Evolutionary conservation across 2,888 invertebrate genomes (phyloP).

Genomic region (Adineta ricciae): DNA sequence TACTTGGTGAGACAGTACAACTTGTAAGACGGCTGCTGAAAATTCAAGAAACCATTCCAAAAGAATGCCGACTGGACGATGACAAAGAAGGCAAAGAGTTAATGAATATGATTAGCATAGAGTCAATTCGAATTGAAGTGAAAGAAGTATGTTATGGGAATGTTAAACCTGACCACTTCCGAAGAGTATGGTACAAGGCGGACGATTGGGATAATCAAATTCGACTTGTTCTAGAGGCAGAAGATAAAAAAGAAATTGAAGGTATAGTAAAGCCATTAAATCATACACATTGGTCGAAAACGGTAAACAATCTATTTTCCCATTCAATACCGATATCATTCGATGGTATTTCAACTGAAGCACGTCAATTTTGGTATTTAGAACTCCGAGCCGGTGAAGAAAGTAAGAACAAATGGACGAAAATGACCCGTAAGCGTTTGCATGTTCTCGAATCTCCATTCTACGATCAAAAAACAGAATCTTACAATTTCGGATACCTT

Average conservation of each 20-base stretch:
- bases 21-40: neutral
- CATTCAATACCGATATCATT: neutral
- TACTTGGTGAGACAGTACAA: neutral
- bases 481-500: neutral
- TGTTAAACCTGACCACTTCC: neutral
- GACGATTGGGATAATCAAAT: neutral
- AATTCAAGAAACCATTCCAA: neutral
- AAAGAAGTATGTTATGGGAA: neutral
- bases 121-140: neutral
- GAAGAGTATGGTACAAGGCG: too few relatives aligned
- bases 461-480: neutral
- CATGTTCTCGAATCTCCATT: neutral
- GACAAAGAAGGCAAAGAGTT: neutral
- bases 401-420: neutral
- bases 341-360: neutral
- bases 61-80: neutral
- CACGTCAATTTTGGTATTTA: neutral
- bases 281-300: neutral
- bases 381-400: neutral
- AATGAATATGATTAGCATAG: neutral
- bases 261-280: neutral
- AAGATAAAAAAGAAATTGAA: neutral
- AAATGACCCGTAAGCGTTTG: neutral
- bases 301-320: neutral
- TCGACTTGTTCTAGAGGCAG: neutral